phyloP scores from a whole-genome alignment of 2,888 invertebrate genomes.

The Drosophila aldrichi region DNA sequence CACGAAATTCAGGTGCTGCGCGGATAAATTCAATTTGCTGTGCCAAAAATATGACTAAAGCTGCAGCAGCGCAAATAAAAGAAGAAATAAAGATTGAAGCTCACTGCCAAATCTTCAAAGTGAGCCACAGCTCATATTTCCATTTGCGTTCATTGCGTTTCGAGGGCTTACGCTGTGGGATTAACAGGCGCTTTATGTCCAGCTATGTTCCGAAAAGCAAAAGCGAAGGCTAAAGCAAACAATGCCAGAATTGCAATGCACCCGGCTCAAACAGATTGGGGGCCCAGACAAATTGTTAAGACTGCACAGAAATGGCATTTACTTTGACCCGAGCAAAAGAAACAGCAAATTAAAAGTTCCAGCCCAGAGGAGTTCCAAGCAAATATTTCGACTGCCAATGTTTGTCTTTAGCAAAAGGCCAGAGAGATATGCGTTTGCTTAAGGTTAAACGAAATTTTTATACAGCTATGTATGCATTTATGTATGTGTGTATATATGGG shows the following conservation, averaged over 20 bases:
- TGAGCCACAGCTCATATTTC: slow-evolving; percentile 34
- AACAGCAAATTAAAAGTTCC: slow-evolving; percentile 5
- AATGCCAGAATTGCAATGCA: slow-evolving; percentile 27
- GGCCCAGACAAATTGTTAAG: slow-evolving; percentile 18
- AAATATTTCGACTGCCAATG: slow-evolving; percentile 18
- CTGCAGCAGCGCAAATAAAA: not conserved
- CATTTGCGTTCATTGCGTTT: slow-evolving; percentile 34
- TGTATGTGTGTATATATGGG: not conserved
- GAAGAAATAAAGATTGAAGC: slow-evolving; percentile 8
- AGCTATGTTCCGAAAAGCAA: not conserved
- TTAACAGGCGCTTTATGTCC: slow-evolving; percentile 30
- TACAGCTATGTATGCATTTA: not conserved
- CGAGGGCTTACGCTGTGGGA: slow-evolving; percentile 27
- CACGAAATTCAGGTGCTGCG: slow-evolving; percentile 42
- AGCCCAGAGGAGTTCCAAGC: slow-evolving; percentile 4
- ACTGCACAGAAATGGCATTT: slow-evolving; percentile 31
- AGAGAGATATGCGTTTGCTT: not conserved
- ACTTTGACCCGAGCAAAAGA: slow-evolving; percentile 19
- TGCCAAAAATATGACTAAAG: slow-evolving; percentile 21
- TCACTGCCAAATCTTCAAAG: slow-evolving; percentile 47
- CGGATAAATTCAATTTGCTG: slow-evolving; percentile 53
- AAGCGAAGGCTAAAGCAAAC: slow-evolving; percentile 1
- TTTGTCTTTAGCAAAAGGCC: not conserved
- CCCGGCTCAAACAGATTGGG: not conserved
- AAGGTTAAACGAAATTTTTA: not conserved